Evolutionary conservation across 1,140 invertebrate species (phyloP), one percentile per base, ranked within the genome.

Genomic region (Bombus pyrosoma): DNA sequence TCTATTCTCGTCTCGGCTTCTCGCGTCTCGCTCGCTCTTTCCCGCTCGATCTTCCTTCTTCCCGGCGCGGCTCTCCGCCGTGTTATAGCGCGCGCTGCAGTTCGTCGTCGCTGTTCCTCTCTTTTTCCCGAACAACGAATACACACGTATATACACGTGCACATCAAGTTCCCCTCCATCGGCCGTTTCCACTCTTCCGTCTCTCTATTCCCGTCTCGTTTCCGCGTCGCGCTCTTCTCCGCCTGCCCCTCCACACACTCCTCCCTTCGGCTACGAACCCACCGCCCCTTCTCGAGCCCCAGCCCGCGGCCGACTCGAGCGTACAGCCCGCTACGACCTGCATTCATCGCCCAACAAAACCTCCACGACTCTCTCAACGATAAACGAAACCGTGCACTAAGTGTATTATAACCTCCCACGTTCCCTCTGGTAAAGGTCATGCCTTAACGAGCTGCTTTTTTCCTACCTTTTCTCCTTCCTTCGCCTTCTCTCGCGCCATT

Each of bases 331-430:
- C 89, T 91, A 88, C 93, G 93, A 94, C 94, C 93, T 94, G 93
- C 93, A 94, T 94, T 94, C 93, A 94, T 94, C 91, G 91, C 87
- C 83, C 91, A 92, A 91, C 91, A 91, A 91, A 92, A 92, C 91
- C 91, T 93, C 89, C 91, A 91, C 90, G 91, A 92, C 81, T 81
- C 86, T 84, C 89, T 62, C 86, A 64, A 86, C 91, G 91, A 93
- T 94, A 93, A 93, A 94, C 93, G 92, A 94, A 94, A 94, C 92
- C 91, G 91, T 93, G 92, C 92, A 86, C 93, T 93, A 94, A 94
- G 93, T 93, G 92, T 93, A 94, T 94, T 94, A 94, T 92, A 93
- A 94, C 93, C 94, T 95, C 92, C 93, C 93, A 94, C 93, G 92
- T 93, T 92, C 88, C 86, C 91, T 86, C 92, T 91, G 91, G 89